These are phyloP conservation scores for Protobothrops flavoviridis DNA, from an alignment of 2,113 vertebrate species.

Conservation along the genomic window DNA sequence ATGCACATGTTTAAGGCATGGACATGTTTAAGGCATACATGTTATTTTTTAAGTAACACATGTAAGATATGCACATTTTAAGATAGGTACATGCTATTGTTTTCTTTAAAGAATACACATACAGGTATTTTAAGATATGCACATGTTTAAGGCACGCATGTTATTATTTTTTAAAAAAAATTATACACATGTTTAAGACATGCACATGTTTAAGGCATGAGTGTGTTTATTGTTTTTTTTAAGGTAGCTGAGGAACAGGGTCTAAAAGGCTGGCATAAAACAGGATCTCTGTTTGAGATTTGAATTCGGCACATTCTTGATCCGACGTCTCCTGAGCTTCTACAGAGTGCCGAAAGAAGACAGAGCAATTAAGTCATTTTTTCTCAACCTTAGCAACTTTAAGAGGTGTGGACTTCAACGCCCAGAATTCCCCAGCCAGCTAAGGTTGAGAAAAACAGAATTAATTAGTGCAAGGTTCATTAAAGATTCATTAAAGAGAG, in stretches of 20 bases:
- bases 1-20: too few relatives aligned
- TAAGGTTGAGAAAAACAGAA: neutral
- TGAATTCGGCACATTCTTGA: neutral
- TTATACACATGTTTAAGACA: neutral
- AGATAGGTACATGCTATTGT: neutral
- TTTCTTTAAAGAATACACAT: neutral
- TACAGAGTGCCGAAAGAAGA: neutral
- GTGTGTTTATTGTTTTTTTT: neutral
- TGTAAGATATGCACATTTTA: neutral
- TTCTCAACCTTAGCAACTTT: neutral
- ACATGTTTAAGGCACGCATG: neutral
- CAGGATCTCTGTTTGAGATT: neutral
- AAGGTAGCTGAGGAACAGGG: neutral
- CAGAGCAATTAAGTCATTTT: neutral
- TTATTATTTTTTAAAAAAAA: neutral
- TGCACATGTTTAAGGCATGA: neutral
- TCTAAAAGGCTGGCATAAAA: neutral
- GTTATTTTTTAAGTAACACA: neutral
- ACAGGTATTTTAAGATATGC: neutral
- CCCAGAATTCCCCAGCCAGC: neutral
- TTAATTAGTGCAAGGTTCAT: neutral
- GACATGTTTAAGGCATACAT: too few relatives aligned
- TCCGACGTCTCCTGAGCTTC: neutral
- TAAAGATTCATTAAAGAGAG: neutral
- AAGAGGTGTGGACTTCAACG: neutral